phyloP scores from a whole-genome alignment of 1,140 invertebrate genomes.

The Pararge aegeria region DNA sequence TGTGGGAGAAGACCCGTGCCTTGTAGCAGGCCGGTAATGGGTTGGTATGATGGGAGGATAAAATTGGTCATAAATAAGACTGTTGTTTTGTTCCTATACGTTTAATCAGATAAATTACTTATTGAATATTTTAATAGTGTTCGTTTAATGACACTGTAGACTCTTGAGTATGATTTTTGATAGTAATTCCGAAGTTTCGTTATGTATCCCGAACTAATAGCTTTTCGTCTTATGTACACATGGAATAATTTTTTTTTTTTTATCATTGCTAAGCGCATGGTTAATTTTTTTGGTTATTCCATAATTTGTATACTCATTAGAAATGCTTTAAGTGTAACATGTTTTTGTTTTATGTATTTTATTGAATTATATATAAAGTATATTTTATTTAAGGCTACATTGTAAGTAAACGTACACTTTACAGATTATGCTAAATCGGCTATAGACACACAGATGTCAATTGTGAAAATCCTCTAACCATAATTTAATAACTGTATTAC shows the following conservation, averaged over 20 bases:
- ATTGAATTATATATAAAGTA: not conserved
- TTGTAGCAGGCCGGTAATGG: too few relatives aligned
- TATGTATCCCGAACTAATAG: not conserved
- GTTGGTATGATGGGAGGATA: too few relatives aligned
- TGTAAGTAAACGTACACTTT: conserved; percentile 7
- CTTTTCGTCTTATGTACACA: not conserved
- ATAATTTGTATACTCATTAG: not conserved
- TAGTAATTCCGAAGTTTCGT: not conserved
- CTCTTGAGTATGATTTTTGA: not conserved
- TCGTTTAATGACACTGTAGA: not conserved
- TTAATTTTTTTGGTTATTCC: too few relatives aligned
- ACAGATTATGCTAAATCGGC: conserved; percentile 8
- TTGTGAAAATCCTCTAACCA: conserved; percentile 5
- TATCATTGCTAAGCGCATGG: too few relatives aligned
- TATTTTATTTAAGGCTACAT: not conserved
- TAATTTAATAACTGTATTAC: not conserved
- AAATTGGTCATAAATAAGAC: conserved; percentile 4
- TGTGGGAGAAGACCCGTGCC: too few relatives aligned
- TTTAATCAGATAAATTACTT: conserved; percentile 11
- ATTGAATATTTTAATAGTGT: not conserved
- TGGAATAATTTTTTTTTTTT: too few relatives aligned
- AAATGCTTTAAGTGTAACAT: too few relatives aligned
- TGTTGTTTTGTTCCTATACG: conserved; percentile 9
- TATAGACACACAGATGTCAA: conserved; percentile 16
- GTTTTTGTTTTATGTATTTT: not conserved